Evolutionary conservation across 2,113 vertebrate genomes (phyloP).

Genomic region (Atrichornis clamosus): DNA sequence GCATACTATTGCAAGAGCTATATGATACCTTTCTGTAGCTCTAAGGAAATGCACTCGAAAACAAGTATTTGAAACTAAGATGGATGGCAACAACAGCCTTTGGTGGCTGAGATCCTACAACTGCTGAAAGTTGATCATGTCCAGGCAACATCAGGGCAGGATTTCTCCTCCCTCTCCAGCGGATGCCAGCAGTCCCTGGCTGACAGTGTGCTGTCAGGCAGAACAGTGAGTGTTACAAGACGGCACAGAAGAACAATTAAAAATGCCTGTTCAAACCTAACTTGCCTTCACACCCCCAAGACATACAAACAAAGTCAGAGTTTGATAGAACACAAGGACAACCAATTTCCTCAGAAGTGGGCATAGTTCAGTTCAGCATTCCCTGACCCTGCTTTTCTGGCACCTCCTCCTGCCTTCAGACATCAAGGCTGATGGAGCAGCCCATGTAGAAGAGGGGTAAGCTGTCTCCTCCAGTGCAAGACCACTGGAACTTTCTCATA

Average conservation of each 20-base stretch:
- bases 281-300: not conserved
- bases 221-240: not conserved
- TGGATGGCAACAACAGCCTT: not conserved
- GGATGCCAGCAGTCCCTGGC: not conserved
- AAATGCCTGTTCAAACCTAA: not conserved
- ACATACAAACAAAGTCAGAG: not conserved
- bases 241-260: not conserved
- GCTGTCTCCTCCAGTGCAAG: not conserved
- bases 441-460: not conserved
- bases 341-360: not conserved
- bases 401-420: not conserved
- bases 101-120: not conserved
- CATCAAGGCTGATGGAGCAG: not conserved
- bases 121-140: not conserved
- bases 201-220: not conserved
- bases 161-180: not conserved
- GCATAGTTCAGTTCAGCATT: not conserved
- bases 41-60: not conserved
- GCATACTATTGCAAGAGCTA: not conserved
- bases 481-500: not conserved
- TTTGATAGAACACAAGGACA: not conserved
- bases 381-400: not conserved
- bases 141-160: not conserved
- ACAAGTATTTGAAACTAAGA: not conserved
- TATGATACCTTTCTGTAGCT: not conserved